These are phyloP conservation scores for Pachyseris speciosa DNA, from an alignment of 64 coral and sea anemone species.

Conservation along the genomic window DNA sequence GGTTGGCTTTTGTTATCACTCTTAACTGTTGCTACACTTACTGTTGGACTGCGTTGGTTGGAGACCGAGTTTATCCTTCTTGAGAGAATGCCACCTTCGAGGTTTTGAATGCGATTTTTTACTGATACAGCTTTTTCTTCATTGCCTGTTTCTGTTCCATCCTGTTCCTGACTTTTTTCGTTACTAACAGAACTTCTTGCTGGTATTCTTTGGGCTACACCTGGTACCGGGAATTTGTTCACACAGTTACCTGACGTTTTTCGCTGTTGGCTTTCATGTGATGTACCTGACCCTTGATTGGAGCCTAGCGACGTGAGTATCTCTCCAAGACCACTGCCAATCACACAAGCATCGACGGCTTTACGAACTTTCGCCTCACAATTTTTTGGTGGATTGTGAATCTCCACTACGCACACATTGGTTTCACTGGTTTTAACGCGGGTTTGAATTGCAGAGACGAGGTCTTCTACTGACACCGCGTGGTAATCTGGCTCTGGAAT, in stretches of 20 bases:
- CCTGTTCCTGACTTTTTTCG: background rate
- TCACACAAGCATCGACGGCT: background rate
- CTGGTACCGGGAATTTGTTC: background rate
- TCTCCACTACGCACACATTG: background rate
- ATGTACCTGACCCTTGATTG: background rate
- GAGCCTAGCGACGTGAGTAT: too few species aligned
- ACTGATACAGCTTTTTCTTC: background rate
- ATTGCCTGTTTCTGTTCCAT: background rate
- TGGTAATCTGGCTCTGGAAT: conserved; percentile 64
- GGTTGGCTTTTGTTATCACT: background rate
- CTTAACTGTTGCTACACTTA: background rate
- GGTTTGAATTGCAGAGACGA: background rate
- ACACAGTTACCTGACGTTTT: background rate
- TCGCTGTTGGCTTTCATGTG: background rate
- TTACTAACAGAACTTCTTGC: background rate
- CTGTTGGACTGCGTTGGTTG: background rate
- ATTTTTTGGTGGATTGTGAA: background rate
- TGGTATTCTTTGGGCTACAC: background rate
- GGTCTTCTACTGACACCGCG: background rate
- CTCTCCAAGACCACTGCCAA: background rate
- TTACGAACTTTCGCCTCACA: background rate
- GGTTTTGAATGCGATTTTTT: background rate
- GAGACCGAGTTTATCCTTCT: background rate
- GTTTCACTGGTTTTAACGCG: background rate
- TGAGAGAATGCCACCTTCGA: background rate